These are phyloP conservation scores for Acanthoscelides obtectus DNA, from an alignment of 2,888 invertebrate species.

Conservation along the genomic window DNA sequence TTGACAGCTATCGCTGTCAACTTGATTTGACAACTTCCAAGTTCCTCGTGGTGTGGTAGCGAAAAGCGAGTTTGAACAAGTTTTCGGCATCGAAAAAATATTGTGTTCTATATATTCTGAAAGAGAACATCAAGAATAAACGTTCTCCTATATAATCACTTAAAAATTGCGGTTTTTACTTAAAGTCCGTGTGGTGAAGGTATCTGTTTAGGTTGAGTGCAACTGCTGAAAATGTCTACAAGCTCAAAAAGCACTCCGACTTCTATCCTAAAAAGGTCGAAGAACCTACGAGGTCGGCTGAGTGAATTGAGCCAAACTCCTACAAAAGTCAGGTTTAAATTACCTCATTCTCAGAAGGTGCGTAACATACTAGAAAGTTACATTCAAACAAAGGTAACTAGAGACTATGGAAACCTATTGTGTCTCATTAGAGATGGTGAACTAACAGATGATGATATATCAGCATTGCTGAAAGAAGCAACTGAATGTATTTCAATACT, in stretches of 20 bases:
- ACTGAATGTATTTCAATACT: conserved; percentile 56
- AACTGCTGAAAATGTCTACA: neutral
- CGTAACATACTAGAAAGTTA: conserved; percentile 48
- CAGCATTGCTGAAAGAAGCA: conserved; percentile 53
- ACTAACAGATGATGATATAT: conserved; percentile 55
- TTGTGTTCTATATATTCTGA: neutral
- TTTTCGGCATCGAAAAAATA: neutral
- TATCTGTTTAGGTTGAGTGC: neutral
- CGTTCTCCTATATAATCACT: neutral
- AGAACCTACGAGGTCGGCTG: conserved; percentile 24
- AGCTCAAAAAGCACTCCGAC: conserved; percentile 8
- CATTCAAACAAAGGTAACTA: conserved; percentile 41
- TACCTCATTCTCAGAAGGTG: conserved; percentile 49
- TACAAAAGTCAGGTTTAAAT: conserved; percentile 45
- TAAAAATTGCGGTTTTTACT: no score
- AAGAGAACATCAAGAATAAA: neutral
- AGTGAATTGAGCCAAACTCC: conserved; percentile 25
- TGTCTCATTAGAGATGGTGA: conserved; percentile 50
- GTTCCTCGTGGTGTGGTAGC: neutral
- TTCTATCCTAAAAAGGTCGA: conserved; percentile 33
- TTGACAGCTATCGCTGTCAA: neutral
- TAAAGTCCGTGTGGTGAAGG: no score
- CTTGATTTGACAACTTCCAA: neutral
- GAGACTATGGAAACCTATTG: conserved; percentile 52
- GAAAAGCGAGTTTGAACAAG: neutral